Conservation (phyloP, 1,140 invertebrate species). For the Platyura marginata region DNA sequence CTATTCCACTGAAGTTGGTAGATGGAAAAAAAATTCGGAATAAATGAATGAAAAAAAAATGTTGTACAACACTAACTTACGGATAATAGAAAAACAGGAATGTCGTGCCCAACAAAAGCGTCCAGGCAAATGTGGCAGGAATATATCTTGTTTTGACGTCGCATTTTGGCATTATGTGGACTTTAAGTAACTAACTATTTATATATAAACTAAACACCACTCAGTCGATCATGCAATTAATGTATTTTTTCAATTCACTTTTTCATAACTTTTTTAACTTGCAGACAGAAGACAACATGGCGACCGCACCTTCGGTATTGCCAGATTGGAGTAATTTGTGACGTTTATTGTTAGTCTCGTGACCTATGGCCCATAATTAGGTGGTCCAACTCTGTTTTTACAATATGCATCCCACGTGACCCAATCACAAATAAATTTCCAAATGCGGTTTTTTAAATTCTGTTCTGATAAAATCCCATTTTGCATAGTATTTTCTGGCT, state of each 20-base stretch:
- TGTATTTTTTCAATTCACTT: background rate
- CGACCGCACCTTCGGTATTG: too few species aligned
- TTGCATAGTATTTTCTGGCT: too few species aligned
- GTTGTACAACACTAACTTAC: conserved; percentile 45
- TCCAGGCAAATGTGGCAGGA: conserved; percentile 93
- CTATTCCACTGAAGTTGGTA: background rate
- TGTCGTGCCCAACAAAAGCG: conserved; percentile 73
- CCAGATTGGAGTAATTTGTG: too few species aligned
- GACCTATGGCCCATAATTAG: too few species aligned
- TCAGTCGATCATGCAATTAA: background rate
- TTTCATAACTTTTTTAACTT: background rate
- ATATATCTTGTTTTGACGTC: conserved; percentile 83
- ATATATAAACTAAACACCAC: background rate
- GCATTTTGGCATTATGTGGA: conserved; percentile 75
- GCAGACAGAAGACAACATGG: background rate
- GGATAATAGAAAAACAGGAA: conserved; percentile 90
- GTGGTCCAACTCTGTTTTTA: too few species aligned
- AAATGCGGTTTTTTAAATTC: too few species aligned
- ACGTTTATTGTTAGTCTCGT: too few species aligned
- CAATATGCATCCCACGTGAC: too few species aligned
- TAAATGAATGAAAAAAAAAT: background rate
- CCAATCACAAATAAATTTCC: too few species aligned
- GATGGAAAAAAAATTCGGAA: background rate
- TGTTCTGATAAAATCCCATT: too few species aligned
- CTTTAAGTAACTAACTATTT: background rate